Percentiles rank a stretch among this genome's conserved stretches.
Evolutionary conservation across 2,888 invertebrate species (phyloP).

Genomic region (Orthosia incerta): DNA sequence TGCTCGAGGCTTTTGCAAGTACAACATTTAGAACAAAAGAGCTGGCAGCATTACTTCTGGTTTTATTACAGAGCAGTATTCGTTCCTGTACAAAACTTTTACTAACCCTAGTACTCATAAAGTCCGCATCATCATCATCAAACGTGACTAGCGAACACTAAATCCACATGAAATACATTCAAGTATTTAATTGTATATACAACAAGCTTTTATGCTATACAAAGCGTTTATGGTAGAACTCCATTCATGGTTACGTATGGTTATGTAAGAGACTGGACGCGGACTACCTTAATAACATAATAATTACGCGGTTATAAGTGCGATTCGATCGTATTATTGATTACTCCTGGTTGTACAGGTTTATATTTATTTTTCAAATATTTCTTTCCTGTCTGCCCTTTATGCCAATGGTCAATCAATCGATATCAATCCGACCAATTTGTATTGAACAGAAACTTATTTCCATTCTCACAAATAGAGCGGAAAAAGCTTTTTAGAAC

Average conservation of each 20-base stretch:
- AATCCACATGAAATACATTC: conserved; percentile 3
- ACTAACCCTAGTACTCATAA: not conserved
- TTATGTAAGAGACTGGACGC: conserved; percentile 56
- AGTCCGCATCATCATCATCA: conserved; percentile 13
- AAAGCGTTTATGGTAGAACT: conserved; percentile 56
- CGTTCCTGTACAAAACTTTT: not conserved
- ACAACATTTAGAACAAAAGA: not conserved
- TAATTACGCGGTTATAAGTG: conserved; percentile 41
- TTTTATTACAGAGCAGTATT: not conserved
- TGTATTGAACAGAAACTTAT: not conserved
- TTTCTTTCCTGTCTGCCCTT: not conserved
- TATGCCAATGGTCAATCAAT: not conserved
- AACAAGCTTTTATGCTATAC: conserved; percentile 43
- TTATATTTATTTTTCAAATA: not conserved
- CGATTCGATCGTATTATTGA: conserved; percentile 17
- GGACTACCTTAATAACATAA: conserved; percentile 48
- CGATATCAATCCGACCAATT: not conserved
- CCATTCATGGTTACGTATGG: conserved; percentile 59
- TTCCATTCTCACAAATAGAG: not conserved
- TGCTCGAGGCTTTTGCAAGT: not conserved
- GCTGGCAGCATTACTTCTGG: not conserved
- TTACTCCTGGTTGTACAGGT: conserved; percentile 23
- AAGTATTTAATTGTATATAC: conserved; percentile 20
- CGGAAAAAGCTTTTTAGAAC: not conserved
- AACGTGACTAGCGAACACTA: conserved; percentile 22